Evolutionary conservation across 2,888 invertebrate species (phyloP), one percentile per base, ranked within the genome.

Genomic region (Cryptocephalus primarius): DNA sequence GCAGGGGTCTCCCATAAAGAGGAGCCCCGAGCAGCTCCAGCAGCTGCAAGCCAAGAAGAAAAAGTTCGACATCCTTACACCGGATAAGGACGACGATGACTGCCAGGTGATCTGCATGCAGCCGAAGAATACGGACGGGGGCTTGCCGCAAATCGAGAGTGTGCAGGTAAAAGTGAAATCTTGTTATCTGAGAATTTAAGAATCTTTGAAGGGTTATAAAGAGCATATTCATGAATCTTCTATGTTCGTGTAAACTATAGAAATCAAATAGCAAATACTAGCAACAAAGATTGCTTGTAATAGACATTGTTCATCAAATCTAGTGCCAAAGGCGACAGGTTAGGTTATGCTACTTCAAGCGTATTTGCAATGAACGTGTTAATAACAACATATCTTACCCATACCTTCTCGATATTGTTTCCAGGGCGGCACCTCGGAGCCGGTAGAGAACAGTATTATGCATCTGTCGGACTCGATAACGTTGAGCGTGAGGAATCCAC

Each of bases 101-200:
- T 85, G 85, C 60, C 82, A 84, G 60, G 82, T 85, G 10, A 82
- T 85, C 66, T 79, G 83, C 2, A 78, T 84, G 70, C 84, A 84
- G 62, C 83, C 82, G 51, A 78, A 84, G 56, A 78, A 81, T 40
- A 83, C 82, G 1, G 83, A 83, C 45, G 63, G 64, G 2, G 68
- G 68, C 1, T 63, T 85, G 48, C 86, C 85, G 0, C 75, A 85
- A 61, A 86, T 86, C 48, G 80, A 83, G 50, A 85, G 82, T 60
- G 82, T 86, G 33, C 83, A 85, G 69, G 83, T 85, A 50, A 60
- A 2, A 22, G 22, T 22, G 22, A 22, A 22, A 22, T 22, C 22
- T 22, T 22, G 6, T 22, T 22, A 22, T 22, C 22, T 22, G 22
- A 6, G 2, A 6, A 22, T 22, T 6, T 22, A 22, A 22, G 22